A percentile compares a stretch with the other conserved stretches of the same genome.
Evolutionary conservation across 2,888 invertebrate species (phyloP).

Genomic region (Pandemis cinnamomeana): DNA sequence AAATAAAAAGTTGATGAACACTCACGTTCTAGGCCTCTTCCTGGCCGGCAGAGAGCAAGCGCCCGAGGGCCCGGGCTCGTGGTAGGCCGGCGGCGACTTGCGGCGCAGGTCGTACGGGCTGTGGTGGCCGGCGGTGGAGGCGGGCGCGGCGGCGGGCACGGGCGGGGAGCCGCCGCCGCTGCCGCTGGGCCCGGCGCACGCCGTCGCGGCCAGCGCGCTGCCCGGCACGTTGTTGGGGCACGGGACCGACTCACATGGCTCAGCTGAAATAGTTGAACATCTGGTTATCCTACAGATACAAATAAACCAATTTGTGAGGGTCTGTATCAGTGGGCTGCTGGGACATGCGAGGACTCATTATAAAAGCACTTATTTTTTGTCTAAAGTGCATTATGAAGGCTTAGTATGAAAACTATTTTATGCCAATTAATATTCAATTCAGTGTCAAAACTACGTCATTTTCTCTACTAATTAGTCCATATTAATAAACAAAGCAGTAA

Average conservation of each 20-base stretch:
- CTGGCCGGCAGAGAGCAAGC: constrained; percentile 91
- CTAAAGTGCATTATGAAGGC: too few species aligned
- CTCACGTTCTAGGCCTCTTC: constrained; percentile 90
- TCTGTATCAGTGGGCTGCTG: too few species aligned
- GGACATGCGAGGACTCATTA: too few species aligned
- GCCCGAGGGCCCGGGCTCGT: constrained; percentile 87
- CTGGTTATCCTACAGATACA: constrained; percentile 1
- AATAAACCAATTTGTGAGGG: too few species aligned
- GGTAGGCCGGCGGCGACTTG: constrained; percentile 90
- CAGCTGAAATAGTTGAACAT: constrained; percentile 78
- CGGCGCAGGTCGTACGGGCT: constrained; percentile 95
- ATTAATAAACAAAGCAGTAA: too few species aligned
- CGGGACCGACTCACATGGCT: constrained; percentile 91
- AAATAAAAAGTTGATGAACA: constrained; percentile 32
- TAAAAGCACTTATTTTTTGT: too few species aligned
- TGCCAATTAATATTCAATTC: too few species aligned
- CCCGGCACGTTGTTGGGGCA: constrained; percentile 87
- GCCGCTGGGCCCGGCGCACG: constrained; percentile 81
- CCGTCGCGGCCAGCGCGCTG: constrained; percentile 80
- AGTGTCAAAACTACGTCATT: too few species aligned
- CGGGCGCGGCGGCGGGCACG: constrained; percentile 84
- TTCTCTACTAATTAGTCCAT: too few species aligned
- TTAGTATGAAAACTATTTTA: too few species aligned
- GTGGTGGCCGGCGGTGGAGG: constrained; percentile 91
- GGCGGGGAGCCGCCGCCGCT: constrained; percentile 83